Evolutionary conservation across 2,113 vertebrate species (phyloP), one percentile per base, ranked within the genome.

Genomic region (Istiophorus platypterus): DNA sequence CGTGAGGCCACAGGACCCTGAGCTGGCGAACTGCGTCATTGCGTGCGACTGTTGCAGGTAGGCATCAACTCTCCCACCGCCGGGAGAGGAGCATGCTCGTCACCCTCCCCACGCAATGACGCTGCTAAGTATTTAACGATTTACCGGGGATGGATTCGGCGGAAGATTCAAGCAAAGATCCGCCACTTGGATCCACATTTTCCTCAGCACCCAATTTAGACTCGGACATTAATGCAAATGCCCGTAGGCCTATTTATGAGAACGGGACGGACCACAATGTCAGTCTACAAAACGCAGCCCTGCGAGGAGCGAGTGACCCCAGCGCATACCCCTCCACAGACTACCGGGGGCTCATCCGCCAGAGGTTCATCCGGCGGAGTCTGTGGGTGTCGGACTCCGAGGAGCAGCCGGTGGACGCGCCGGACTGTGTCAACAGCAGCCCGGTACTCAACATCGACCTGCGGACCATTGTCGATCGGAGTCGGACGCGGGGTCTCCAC

Each of bases 361-460:
- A 96, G 91, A 95, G 97, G 80, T 99, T 99, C 85, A 94, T 98
- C 90, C 95, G 97, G 68, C 92, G 97, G 87, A 98, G 95, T 69
- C 92, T 98, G 87, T 97, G 97, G 95, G 95, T 98, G 85, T 97
- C 97, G 15, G 97, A 98, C 86, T 94, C 96, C 76, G 97, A 98
- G 91, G 97, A 98, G 42, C 95, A 93, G 47, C 85, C 92, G 0
- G 89, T 95, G 77, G 97, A 98, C 77, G 85, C 95, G 2, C 72
- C 93, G 54, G 97, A 97, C 84, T 92, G 93, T 1, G 92, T 91
- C 56, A 88, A n/a, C 82, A 89, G 41, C 86, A 91, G 31, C 59
- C 91, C 89, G 41, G 82, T 37, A 45, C 77, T 90, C 58, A 92
- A 47, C 80, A 81, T 95, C 1, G 89, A 95, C 88, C 85, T 95